These are phyloP conservation scores for Leucophenga montana DNA, from an alignment of 2,888 invertebrate species.

Conservation along the genomic window DNA sequence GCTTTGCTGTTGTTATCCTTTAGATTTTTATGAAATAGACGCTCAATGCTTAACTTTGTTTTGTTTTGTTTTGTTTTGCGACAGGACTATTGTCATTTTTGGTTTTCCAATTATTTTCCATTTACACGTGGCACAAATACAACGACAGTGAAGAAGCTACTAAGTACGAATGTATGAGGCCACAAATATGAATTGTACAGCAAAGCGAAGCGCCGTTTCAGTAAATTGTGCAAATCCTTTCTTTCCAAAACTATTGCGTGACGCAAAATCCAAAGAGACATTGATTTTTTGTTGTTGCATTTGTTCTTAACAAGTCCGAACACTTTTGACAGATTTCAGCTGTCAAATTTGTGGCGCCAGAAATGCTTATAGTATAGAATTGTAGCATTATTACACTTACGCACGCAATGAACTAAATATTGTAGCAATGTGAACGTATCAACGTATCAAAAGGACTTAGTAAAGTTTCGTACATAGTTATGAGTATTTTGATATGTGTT, in stretches of 20 bases:
- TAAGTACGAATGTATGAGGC: not conserved
- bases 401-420: slow-evolving; percentile 6
- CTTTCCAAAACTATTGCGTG: slow-evolving; percentile 18
- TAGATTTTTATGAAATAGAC: slow-evolving; percentile 35
- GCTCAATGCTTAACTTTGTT: slow-evolving; percentile 2
- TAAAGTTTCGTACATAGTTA: not conserved
- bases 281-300: slow-evolving; percentile 30
- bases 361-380: slow-evolving; percentile 37
- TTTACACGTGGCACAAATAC: slow-evolving; percentile 43
- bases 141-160: no score
- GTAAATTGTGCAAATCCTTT: slow-evolving; percentile 15
- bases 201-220: not conserved
- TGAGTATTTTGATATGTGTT: no score
- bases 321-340: slow-evolving; percentile 38
- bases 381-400: slow-evolving; percentile 55
- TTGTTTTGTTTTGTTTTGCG: not conserved
- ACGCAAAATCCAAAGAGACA: slow-evolving; percentile 5
- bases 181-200: not conserved
- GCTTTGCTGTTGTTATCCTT: slow-evolving; percentile 35
- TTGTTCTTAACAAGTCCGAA: slow-evolving; percentile 32
- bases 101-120: slow-evolving; percentile 48
- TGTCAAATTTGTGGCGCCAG: slow-evolving; percentile 52
- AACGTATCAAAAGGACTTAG: not conserved
- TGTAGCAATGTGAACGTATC: no score
- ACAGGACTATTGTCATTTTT: slow-evolving; percentile 29